These are phyloP conservation scores for Plectrocnemia conspersa DNA, from an alignment of 1,140 invertebrate genomes.

Conservation along the genomic window DNA sequence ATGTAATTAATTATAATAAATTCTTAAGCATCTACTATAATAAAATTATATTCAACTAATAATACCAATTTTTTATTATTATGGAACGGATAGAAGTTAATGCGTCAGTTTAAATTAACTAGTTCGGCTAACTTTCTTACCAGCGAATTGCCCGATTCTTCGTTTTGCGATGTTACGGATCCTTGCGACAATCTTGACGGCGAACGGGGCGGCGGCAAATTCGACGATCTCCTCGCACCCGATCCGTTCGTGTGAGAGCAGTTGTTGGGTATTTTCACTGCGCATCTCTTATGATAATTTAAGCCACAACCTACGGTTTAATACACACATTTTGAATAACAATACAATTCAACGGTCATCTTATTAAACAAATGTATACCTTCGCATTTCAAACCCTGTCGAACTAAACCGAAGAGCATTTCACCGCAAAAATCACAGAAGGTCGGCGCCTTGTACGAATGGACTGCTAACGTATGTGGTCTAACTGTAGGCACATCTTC, in stretches of 20 bases:
- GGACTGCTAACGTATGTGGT: constrained; percentile 87
- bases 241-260: constrained; percentile 60
- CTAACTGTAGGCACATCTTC: constrained; percentile 70
- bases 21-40: too few species aligned
- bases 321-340: constrained; percentile 8
- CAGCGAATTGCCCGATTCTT: constrained; percentile 44
- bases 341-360: constrained; percentile 19
- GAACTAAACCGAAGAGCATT: constrained; percentile 96
- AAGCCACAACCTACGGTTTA: constrained; percentile 79
- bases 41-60: too few species aligned
- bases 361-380: constrained; percentile 55
- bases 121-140: constrained; percentile 49
- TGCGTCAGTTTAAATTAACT: constrained; percentile 43
- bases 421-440: constrained; percentile 99
- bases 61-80: too few species aligned
- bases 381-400: constrained; percentile 98
- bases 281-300: constrained; percentile 98
- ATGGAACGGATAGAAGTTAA: too few species aligned
- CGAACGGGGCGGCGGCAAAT: constrained; percentile 62
- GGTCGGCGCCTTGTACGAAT: constrained; percentile 97
- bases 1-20: too few species aligned
- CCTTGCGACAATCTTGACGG: constrained; percentile 56
- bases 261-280: constrained; percentile 97
- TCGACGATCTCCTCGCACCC: constrained; percentile 43
- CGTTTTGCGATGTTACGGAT: constrained; percentile 29